Evolutionary conservation across 92 coral and sea anemone genomes (phyloP), one percentile per base, ranked within the genome.

Genomic region (Virgularia gustaviana): DNA sequence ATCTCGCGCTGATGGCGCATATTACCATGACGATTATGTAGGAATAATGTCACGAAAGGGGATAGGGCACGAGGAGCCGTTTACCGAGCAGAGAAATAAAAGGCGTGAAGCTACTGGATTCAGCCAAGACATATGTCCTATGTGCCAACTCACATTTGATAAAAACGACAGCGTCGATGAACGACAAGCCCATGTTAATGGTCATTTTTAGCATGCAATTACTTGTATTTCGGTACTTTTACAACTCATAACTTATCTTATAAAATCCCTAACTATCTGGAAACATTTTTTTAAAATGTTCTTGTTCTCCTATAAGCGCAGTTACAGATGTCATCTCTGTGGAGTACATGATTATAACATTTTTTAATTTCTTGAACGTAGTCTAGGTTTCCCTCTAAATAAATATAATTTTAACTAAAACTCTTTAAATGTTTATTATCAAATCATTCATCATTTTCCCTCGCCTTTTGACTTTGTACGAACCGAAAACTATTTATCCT

Each of bases 71-170:
- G n/a, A n/a, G n/a, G n/a, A n/a, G n/a, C n/a, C n/a, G n/a, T n/a
- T n/a, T n/a, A n/a, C n/a, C n/a, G n/a, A n/a, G n/a, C n/a, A n/a
- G n/a, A n/a, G n/a, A n/a, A n/a, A n/a, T n/a, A n/a, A n/a, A n/a
- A n/a, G n/a, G n/a, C n/a, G n/a, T n/a, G n/a, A n/a, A n/a, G n/a
- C n/a, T n/a, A n/a, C n/a, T n/a, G n/a, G n/a, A n/a, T n/a, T n/a
- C n/a, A n/a, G n/a, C n/a, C n/a, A n/a, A n/a, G 74, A 67, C 5
- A 29, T 67, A 43, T 67, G 74, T 45, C 74, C 74, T 0, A 49
- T 67, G 41, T 67, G 74, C 29, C 36, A 67, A 38, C 22, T n/a
- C 12, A 24, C 49, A 4, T 67, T 67, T 43, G 74, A 67, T 32
- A 27, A 4, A 31, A 45, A 28, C 1, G 28, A 34, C 41, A 43